Base-by-base conservation (phyloP, 2,113 vertebrate species). In the Trematocara zebra region DNA sequence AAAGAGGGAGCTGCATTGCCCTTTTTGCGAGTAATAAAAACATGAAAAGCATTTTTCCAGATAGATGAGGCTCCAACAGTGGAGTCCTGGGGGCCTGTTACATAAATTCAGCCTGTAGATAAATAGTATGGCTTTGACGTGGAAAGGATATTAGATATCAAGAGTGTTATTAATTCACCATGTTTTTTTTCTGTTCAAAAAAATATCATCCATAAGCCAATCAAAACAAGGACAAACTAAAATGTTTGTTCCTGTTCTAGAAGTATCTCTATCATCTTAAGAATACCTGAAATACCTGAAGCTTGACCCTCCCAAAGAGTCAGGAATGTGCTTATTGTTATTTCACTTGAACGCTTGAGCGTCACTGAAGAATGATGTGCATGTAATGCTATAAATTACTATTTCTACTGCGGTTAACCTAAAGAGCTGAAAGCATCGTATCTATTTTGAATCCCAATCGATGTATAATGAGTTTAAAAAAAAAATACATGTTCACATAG, bases 101-200 rank as follows among this genome's bases (percentile, higher is more conserved):
- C 56, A 88, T 57, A 89, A 89, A 91, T 89, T 89, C 15, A 26
- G 84, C 84, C 89, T 85, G 51, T 37, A 42, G 89, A 91, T 80
- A 84, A 93, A 90, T 3, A 88, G 49, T 18, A 31, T 26, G 52
- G 40, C 53, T 81, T 79, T 56, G 11, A 90, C 11, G 23, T 67
- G 78, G 67, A 90, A 44, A 92, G 92, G 90, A 93, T 92, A 94
- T 93, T 95, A 82, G 88, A 93, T 86, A 88, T 88, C 67, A 85
- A 67, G 87, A 47, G 74, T 84, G 88, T 90, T 91, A 87, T 92
- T 83, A 67, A 61, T 89, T 91, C 81, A 78, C 14, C 81, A 86
- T 86, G 74, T 83, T 4, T 31, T 37, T 90, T 84, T 44, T 84
- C 44, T 51, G 35, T 49, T 67, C 17, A 9, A 78, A 80, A 76